Evolutionary conservation across 2,888 invertebrate species (phyloP), one percentile per base, ranked within the genome.

Genomic region (Caenorhabditis sp.): DNA sequence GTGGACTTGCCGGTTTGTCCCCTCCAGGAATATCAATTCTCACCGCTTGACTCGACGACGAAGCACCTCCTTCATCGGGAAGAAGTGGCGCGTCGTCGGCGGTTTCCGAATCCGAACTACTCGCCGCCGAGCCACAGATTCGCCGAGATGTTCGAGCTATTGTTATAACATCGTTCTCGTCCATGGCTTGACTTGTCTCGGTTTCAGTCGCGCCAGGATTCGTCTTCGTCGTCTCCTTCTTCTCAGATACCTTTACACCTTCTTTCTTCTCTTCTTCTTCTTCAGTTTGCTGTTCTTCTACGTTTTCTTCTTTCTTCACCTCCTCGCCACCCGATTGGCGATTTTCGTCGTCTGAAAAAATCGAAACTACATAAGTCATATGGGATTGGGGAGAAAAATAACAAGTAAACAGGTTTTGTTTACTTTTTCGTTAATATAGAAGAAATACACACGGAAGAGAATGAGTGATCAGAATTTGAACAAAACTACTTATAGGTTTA

Each of bases 71-170:
- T 36, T 81, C 75, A n/a, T 76, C 80, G 25, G 83, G 67, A 21
- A 85, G 70, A 52, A 85, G 77, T 8, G 84, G 80, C 1, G 76
- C 80, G 60, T 80, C 80, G 67, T 80, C 77, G 36, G 77, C 77
- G 1, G 75, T 77, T 59, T 80, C 80, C 60, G 75, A 76, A 61
- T 80, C 79, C 5, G 79, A 79, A 27, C 74, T 75, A 36, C 70
- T 71, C 8, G 72, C 75, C 17, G 75, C 79, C 56, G 74, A 76
- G 12, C 79, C 79, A 43, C 79, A 79, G 56, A 79, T 66, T 27
- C 79, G 70, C n/a, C 79, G 71, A 1, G 77, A 75, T 27, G 76
- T 65, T 38, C 66, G 68, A 21, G 68, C 73, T 7, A 43, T 43
- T 12, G 7, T 43, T 14, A 43, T 43, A 7, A 43, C 43, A 43